Conservation (phyloP, 1,140 invertebrate genomes). For the Aphaenogaster rudis region DNA sequence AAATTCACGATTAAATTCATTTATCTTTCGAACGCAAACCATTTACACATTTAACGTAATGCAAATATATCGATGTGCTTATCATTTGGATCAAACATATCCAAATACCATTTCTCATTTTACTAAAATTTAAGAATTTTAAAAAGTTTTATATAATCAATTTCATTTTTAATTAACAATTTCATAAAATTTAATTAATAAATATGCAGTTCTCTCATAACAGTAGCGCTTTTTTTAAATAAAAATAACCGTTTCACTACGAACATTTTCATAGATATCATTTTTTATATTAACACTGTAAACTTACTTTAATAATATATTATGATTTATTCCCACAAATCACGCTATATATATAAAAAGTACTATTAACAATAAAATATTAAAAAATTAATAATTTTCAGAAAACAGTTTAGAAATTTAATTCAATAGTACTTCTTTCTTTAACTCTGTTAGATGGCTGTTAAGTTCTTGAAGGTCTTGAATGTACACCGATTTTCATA, state of each 20-base stretch:
- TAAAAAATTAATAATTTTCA: not conserved
- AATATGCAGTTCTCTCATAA: not conserved
- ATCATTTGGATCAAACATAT: not conserved
- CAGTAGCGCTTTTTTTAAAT: not conserved
- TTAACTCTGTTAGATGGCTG: not conserved
- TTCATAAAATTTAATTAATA: not conserved
- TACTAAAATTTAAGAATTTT: not conserved
- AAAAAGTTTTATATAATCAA: not conserved
- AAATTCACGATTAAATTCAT: conserved; percentile 46
- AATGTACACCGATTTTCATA: conserved; percentile 8
- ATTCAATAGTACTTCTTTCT: not conserved
- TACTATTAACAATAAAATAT: not conserved
- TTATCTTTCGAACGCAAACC: not conserved
- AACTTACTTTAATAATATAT: not conserved
- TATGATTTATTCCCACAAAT: not conserved
- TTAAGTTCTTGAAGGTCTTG: not conserved
- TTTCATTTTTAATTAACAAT: not conserved
- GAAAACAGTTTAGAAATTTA: not conserved
- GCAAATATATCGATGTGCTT: not conserved
- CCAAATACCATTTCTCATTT: not conserved
- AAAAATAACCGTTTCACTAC: not conserved
- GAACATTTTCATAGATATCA: not conserved
- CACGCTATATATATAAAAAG: not conserved
- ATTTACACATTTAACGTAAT: not conserved
- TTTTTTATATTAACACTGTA: not conserved